phyloP scores from a whole-genome alignment of 1,140 invertebrate genomes.

The Euwallacea fornicatus region DNA sequence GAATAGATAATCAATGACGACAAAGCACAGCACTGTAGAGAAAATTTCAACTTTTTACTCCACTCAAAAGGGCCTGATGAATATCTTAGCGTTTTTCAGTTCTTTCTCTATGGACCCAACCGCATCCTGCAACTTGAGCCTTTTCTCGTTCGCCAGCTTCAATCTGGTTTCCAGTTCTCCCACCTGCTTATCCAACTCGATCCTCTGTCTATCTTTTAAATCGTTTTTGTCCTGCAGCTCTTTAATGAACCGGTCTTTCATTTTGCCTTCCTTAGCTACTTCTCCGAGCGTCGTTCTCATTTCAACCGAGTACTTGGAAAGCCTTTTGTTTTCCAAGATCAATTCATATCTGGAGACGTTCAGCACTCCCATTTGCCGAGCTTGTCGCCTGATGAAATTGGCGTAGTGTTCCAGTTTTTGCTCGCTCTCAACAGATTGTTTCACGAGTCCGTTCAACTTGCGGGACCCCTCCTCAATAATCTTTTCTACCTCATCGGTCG shows the following conservation, averaged over 20 bases:
- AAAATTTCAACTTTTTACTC: no score
- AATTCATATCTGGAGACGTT: conserved; percentile 48
- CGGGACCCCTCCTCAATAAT: conserved; percentile 40
- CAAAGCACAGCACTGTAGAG: no score
- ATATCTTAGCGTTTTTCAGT: conserved; percentile 43
- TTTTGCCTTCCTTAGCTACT: conserved; percentile 39
- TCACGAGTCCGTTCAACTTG: conserved; percentile 42
- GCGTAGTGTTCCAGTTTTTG: conserved; percentile 47
- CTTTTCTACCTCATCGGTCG: conserved; percentile 36
- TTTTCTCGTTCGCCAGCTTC: conserved; percentile 46
- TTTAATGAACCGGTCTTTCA: conserved; percentile 42
- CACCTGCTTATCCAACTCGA: conserved; percentile 42
- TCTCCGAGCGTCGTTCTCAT: conserved; percentile 43
- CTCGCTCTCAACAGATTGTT: conserved; percentile 45
- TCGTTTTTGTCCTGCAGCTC: conserved; percentile 44
- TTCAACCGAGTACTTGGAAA: conserved; percentile 46
- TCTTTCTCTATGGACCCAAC: conserved; percentile 49
- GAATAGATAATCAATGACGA: no score
- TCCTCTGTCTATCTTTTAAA: conserved; percentile 32
- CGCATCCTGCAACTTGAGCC: conserved; percentile 48
- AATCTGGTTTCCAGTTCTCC: conserved; percentile 45
- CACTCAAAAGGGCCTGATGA: no score
- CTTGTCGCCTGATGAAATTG: conserved; percentile 45
- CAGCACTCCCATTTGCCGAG: conserved; percentile 44
- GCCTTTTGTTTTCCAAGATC: conserved; percentile 46